Percentiles rank a stretch among this genome's conserved stretches.
Evolutionary conservation across 2,797 vertebrate species (phyloP).

Genomic region (Cottoperca gobio): DNA sequence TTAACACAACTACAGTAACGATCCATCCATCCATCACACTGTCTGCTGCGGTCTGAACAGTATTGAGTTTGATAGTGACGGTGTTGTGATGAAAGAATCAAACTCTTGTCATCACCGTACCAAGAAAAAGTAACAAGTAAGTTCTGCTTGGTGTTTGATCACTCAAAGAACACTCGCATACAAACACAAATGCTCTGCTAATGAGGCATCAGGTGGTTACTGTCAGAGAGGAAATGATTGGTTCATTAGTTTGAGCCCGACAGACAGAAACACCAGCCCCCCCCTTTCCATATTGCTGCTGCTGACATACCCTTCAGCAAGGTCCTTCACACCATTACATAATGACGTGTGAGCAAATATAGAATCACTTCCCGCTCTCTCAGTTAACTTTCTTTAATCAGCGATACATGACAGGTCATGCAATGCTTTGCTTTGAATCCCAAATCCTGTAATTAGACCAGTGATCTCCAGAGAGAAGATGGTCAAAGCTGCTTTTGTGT

Average conservation of each 20-base stretch:
- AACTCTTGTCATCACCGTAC: neutral
- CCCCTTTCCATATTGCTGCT: conserved; percentile 25
- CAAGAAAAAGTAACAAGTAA: neutral
- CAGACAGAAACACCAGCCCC: conserved; percentile 15
- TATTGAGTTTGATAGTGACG: neutral
- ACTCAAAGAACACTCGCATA: conserved; percentile 13
- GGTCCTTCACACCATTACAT: conserved; percentile 28
- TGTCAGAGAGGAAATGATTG: conserved; percentile 36
- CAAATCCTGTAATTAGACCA: neutral
- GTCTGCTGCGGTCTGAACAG: neutral
- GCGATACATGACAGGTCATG: neutral
- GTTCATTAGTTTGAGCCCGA: conserved; percentile 48
- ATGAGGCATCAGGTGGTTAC: conserved; percentile 55
- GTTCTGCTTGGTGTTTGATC: conserved; percentile 10
- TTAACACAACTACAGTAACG: conserved; percentile 1
- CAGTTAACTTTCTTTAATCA: conserved; percentile 3
- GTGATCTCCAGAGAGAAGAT: neutral
- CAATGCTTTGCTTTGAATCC: neutral
- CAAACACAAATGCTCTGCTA: conserved; percentile 26
- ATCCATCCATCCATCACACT: conserved; percentile 18
- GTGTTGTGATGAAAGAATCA: conserved; percentile 5
- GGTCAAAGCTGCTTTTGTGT: neutral
- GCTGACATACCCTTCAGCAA: conserved; percentile 52
- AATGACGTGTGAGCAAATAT: neutral
- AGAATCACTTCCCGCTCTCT: neutral